Conservation (phyloP, 2,888 invertebrate genomes). For the Exocentrus adspersus region DNA sequence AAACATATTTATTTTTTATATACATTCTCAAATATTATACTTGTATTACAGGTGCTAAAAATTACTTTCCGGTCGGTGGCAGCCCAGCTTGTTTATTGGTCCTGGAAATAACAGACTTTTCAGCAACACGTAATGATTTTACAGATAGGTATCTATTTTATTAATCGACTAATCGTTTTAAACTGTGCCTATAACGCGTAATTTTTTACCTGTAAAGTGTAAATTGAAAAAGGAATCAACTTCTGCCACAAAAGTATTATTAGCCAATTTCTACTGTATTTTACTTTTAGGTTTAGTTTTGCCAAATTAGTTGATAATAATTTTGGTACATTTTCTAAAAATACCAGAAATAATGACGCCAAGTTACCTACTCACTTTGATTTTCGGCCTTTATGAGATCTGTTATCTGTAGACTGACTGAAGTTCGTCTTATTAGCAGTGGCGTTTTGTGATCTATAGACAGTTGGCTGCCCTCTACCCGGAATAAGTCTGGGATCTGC, state of each 20-base stretch:
- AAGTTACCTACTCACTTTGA: conserved; percentile 55
- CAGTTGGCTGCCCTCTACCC: conserved; percentile 55
- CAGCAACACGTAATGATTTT: too few relatives aligned
- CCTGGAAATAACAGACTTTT: conserved; percentile 47
- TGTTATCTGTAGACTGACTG: conserved; percentile 46
- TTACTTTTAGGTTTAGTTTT: background rate
- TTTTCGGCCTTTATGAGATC: conserved; percentile 52
- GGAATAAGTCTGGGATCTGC: conserved; percentile 56
- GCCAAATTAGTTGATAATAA: too few relatives aligned
- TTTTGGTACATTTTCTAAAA: too few relatives aligned
- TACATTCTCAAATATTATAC: conserved; percentile 27
- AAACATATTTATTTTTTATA: conserved; percentile 20
- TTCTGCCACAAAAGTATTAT: too few relatives aligned
- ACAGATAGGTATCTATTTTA: too few relatives aligned
- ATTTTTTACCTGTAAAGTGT: too few relatives aligned
- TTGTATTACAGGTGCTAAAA: conserved; percentile 16
- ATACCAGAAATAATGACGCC: conserved; percentile 2
- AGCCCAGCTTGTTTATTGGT: conserved; percentile 54
- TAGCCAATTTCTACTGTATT: too few relatives aligned
- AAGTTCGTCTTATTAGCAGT: conserved; percentile 40
- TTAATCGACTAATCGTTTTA: too few relatives aligned
- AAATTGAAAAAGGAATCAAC: too few relatives aligned
- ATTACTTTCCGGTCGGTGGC: conserved; percentile 55
- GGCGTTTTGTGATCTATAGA: conserved; percentile 53
- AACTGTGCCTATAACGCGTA: too few relatives aligned